Percentiles rank a stretch among this genome's conserved stretches.
Evolutionary conservation across 2,888 invertebrate species (phyloP).

Genomic region (Rhodophaea formosa): DNA sequence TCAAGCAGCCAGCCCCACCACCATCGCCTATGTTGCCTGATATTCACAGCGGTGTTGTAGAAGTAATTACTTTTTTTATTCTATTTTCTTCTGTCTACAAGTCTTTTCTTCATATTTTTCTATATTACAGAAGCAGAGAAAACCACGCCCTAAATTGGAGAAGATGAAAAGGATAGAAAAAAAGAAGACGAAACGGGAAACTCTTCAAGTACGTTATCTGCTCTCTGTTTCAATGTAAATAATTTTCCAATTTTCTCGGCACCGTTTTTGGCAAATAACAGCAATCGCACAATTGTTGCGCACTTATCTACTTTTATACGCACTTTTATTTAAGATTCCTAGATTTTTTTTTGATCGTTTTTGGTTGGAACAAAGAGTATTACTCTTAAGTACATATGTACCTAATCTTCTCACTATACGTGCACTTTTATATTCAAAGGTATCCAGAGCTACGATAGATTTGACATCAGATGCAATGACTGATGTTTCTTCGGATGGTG

Average conservation of each 20-base stretch:
- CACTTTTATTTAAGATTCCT: too few relatives aligned
- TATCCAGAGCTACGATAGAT: slow-evolving; percentile 81
- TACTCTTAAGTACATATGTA: too few relatives aligned
- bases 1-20: slow-evolving; percentile 82
- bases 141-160: slow-evolving; percentile 62
- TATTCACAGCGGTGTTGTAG: slow-evolving; percentile 52
- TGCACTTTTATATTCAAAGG: slow-evolving; percentile 45
- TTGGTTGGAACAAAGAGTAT: too few relatives aligned
- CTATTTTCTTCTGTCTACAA: neutral
- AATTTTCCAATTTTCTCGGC: neutral
- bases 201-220: slow-evolving; percentile 70
- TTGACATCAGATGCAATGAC: slow-evolving; percentile 85
- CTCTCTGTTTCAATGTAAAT: neutral
- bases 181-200: slow-evolving; percentile 77
- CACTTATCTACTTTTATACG: too few relatives aligned
- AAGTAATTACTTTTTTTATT: slow-evolving; percentile 41
- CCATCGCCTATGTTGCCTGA: slow-evolving; percentile 84
- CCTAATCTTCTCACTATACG: neutral
- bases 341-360: too few relatives aligned
- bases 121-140: slow-evolving; percentile 58
- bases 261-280: too few relatives aligned
- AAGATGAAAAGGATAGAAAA: slow-evolving; percentile 69
- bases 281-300: too few relatives aligned
- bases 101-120: neutral
- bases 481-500: slow-evolving; percentile 83